A percentile compares a stretch with the other conserved stretches of the same genome.
These are phyloP conservation scores for Aldrovandia affinis DNA, from an alignment of 2,797 vertebrate genomes.

Conservation along the genomic window DNA sequence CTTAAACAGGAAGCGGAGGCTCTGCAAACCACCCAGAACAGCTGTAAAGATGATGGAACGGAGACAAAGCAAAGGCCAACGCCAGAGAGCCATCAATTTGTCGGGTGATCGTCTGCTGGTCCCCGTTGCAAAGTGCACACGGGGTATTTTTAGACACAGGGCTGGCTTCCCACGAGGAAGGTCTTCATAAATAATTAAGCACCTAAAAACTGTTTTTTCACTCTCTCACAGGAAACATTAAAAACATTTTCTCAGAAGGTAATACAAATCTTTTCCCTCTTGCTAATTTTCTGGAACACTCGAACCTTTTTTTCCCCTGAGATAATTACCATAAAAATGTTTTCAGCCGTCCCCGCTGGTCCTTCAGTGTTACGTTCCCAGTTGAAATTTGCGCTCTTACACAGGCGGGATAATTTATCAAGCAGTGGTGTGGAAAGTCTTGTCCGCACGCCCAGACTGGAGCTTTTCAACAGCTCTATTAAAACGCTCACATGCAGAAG, in stretches of 20 bases:
- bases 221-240: slow-evolving; percentile 29
- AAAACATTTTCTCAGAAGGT: slow-evolving; percentile 31
- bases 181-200: slow-evolving; percentile 36
- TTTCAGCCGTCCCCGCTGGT: slow-evolving; percentile 27
- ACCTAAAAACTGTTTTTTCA: slow-evolving; percentile 34
- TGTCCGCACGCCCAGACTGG: slow-evolving; percentile 12
- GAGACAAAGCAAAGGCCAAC: slow-evolving; percentile 17
- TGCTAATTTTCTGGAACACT: neutral
- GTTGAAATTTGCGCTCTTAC: slow-evolving; percentile 16
- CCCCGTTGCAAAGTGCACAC: neutral
- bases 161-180: slow-evolving; percentile 5
- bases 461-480: slow-evolving; percentile 23
- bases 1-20: slow-evolving; percentile 6
- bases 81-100: slow-evolving; percentile 27
- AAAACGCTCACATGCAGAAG: neutral
- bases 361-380: slow-evolving; percentile 27
- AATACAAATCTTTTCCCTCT: slow-evolving; percentile 23
- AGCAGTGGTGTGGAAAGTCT: slow-evolving; percentile 34
- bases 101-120: neutral
- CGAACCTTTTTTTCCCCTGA: neutral
- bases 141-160: slow-evolving; percentile 19
- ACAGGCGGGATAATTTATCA: slow-evolving; percentile 31
- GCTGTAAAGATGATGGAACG: slow-evolving; percentile 29
- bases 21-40: slow-evolving; percentile 15
- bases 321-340: slow-evolving; percentile 27